Conservation (phyloP, 1,140 invertebrate genomes). For the Dreissena rostriformis region DNA sequence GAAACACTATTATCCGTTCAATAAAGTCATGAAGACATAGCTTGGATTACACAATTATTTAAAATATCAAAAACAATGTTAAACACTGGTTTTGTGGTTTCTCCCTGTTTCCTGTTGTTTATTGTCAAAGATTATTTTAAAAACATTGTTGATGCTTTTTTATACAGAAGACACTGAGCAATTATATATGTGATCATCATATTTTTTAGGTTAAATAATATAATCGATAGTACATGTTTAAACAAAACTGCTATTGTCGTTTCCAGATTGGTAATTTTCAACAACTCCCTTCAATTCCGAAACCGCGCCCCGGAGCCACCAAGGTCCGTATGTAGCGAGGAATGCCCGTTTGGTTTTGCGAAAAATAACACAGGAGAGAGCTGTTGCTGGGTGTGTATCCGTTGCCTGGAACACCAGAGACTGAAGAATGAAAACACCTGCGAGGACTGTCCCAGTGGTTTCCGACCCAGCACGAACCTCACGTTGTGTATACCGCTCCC, state of each 20-base stretch:
- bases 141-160: too few relatives aligned
- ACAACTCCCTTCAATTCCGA: constrained; percentile 69
- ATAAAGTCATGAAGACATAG: too few relatives aligned
- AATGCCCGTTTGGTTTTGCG: constrained; percentile 86
- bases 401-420: constrained; percentile 85
- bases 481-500: constrained; percentile 76
- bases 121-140: too few relatives aligned
- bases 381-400: constrained; percentile 88
- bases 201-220: too few relatives aligned
- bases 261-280: constrained; percentile 71
- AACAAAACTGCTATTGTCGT: constrained; percentile 20
- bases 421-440: constrained; percentile 85
- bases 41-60: too few relatives aligned
- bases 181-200: too few relatives aligned
- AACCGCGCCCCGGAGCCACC: constrained; percentile 71
- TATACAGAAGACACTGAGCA: too few relatives aligned
- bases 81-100: too few relatives aligned
- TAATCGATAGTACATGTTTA: neutral
- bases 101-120: too few relatives aligned
- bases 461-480: constrained; percentile 78
- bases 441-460: constrained; percentile 83
- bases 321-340: constrained; percentile 86
- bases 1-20: too few relatives aligned
- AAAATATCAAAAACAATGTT: too few relatives aligned
- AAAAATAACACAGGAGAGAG: constrained; percentile 96